Percentiles rank a stretch among this genome's conserved stretches.
Evolutionary conservation across 2,888 invertebrate genomes (phyloP).

Genomic region (Hesperia comma): DNA sequence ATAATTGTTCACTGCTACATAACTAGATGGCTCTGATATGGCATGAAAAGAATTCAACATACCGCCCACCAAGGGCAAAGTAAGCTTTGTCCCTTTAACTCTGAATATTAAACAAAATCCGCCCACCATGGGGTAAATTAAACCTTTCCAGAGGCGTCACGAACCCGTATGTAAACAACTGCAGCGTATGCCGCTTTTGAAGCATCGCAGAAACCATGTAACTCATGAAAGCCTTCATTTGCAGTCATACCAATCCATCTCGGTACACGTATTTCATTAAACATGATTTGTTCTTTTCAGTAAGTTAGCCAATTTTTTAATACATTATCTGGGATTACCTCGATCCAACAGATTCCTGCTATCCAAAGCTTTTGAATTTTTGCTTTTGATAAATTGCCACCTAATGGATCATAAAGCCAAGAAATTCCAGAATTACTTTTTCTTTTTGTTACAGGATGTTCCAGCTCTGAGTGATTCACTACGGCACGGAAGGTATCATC

Average conservation of each 20-base stretch:
- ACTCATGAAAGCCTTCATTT: background rate
- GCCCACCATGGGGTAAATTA: too few relatives aligned
- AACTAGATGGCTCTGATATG: too few relatives aligned
- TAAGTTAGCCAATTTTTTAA: constrained; percentile 39
- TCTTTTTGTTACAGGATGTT: constrained; percentile 37
- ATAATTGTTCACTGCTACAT: too few relatives aligned
- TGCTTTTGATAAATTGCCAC: constrained; percentile 40
- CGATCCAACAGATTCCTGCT: constrained; percentile 33
- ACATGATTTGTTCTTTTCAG: constrained; percentile 33
- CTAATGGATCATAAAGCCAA: constrained; percentile 37
- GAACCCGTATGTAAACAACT: too few relatives aligned
- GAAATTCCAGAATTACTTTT: constrained; percentile 29
- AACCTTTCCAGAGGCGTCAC: too few relatives aligned
- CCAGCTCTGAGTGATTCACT: too few relatives aligned
- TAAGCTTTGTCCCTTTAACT: too few relatives aligned
- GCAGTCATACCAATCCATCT: background rate
- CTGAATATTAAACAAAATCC: too few relatives aligned
- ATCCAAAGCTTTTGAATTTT: too few relatives aligned
- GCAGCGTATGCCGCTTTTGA: constrained; percentile 29
- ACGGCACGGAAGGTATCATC: constrained; percentile 35
- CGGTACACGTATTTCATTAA: constrained; percentile 29
- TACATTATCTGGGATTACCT: constrained; percentile 24
- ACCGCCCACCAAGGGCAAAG: too few relatives aligned
- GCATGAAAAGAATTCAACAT: too few relatives aligned
- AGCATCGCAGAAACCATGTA: constrained; percentile 35